Conservation (phyloP, 2,888 invertebrate species). For the Papilio gigon region DNA sequence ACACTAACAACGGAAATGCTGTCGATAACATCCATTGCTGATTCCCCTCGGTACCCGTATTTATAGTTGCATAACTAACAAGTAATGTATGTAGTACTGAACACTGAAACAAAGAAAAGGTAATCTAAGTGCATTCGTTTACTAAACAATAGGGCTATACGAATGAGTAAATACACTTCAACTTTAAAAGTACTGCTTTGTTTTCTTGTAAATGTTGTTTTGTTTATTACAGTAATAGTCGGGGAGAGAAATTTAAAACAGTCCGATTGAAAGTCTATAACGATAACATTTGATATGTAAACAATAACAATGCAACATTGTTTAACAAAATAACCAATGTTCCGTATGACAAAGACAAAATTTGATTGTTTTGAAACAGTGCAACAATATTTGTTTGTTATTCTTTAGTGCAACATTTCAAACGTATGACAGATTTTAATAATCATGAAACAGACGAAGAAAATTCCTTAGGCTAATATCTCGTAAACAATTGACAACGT, state of each 20-base stretch:
- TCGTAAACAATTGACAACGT: too few species aligned
- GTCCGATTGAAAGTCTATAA: neutral
- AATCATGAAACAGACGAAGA: neutral
- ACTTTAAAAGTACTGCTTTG: conserved; percentile 49
- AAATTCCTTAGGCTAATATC: neutral
- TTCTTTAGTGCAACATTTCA: neutral
- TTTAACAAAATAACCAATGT: conserved; percentile 8
- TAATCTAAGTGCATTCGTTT: conserved; percentile 58
- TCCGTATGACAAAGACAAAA: neutral
- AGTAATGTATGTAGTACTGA: conserved; percentile 56
- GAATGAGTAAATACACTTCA: conserved; percentile 48
- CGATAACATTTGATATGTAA: neutral
- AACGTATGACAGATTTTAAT: neutral
- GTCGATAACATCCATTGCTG: conserved; percentile 56
- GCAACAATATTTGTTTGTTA: conserved; percentile 6
- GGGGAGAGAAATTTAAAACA: conserved; percentile 36
- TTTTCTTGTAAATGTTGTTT: conserved; percentile 49
- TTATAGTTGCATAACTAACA: conserved; percentile 52
- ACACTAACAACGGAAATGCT: conserved; percentile 42
- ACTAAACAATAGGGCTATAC: conserved; percentile 62
- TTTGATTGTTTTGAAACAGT: conserved; percentile 7
- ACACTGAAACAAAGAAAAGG: conserved; percentile 47
- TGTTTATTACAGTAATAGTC: conserved; percentile 23
- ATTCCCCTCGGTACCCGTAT: conserved; percentile 56
- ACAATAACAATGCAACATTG: neutral